phyloP scores from a whole-genome alignment of 2,797 vertebrate genomes.

The Parotocinclus haroldoi region DNA sequence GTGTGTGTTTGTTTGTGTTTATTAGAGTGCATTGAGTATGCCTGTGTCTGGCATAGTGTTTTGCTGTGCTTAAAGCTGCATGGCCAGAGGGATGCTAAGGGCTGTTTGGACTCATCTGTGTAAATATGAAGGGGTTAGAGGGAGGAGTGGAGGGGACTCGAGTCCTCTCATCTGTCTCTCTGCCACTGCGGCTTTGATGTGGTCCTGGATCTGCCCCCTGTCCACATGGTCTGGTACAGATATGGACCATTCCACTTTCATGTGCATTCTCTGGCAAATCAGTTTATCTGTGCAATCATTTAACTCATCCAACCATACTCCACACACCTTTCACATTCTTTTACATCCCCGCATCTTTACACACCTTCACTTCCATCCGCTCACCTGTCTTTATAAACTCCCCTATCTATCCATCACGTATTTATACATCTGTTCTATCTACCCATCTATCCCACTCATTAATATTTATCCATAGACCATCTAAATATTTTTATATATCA shows the following conservation, averaged over 20 bases:
- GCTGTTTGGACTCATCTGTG: conserved; percentile 65
- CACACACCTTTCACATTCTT: background rate
- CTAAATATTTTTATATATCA: background rate
- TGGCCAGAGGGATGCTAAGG: conserved; percentile 49
- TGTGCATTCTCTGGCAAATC: conserved; percentile 67
- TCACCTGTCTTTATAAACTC: background rate
- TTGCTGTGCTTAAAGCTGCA: conserved; percentile 18
- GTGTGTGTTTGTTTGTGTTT: conserved; percentile 12
- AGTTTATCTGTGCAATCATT: conserved; percentile 61
- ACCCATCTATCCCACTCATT: background rate
- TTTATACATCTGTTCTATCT: background rate
- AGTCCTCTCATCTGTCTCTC: conserved; percentile 72
- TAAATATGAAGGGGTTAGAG: conserved; percentile 57
- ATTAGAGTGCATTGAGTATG: background rate
- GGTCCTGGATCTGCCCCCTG: conserved; percentile 62
- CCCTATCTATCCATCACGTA: background rate
- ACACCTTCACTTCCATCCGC: too few species aligned
- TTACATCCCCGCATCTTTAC: background rate
- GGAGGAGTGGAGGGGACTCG: conserved; percentile 32
- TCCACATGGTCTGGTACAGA: conserved; percentile 65
- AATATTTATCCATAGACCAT: background rate
- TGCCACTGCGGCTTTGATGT: conserved; percentile 78
- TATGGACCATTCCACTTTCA: conserved; percentile 64
- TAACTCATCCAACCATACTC: conserved; percentile 27
- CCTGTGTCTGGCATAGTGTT: conserved; percentile 9